Base-by-base conservation (phyloP, 2,888 invertebrate species). In the Aphodius granarius region DNA sequence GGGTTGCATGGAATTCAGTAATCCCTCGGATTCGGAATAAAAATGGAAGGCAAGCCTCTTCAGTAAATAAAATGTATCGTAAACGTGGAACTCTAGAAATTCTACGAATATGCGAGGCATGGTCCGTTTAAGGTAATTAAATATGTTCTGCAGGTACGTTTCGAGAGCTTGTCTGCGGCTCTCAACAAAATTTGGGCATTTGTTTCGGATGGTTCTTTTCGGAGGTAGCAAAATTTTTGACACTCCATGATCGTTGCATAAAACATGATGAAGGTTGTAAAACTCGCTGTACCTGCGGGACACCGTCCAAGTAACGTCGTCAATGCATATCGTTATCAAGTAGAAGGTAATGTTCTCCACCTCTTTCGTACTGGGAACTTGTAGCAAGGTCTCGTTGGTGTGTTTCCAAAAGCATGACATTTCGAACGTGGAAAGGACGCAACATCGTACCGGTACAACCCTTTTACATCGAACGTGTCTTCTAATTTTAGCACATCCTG, bases 161-260 rank as follows among this genome's bases (percentile, higher is more conserved):
- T 96, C 94, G 64, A 98, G 88, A 16, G 93, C 95, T 78, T 91
- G 89, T 76, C 95, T 91, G 73, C 98, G 90, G 82, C 93, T 94
- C 83, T 95, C 95, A 0, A 99, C 90, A 85, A 99, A 98, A 75
- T 92, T 89, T 0, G 95, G 95, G 79, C 95, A 94, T 86, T 94
- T 95, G 84, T 97, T 97, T 0, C 97, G 94, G 82, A 97, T 93
- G 3, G 96, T 90, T 88, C 97, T 97, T 87, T 99, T 98, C 0
- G 97, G 97, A 13, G 98, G 98, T 16, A 98, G 88, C 76, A 96
- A 89, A 82, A 95, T 95, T 85, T 94, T 95, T 5, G 94, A 92
- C 3, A 96, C 91, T 72, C 94, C 94, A 86, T 95, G 94, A 82
- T 95, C 94, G 2, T 89, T 86, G 0, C 95, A 93, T n/a, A 97